phyloP scores from a whole-genome alignment of 2,797 vertebrate species.

The Lacerta viridis region DNA sequence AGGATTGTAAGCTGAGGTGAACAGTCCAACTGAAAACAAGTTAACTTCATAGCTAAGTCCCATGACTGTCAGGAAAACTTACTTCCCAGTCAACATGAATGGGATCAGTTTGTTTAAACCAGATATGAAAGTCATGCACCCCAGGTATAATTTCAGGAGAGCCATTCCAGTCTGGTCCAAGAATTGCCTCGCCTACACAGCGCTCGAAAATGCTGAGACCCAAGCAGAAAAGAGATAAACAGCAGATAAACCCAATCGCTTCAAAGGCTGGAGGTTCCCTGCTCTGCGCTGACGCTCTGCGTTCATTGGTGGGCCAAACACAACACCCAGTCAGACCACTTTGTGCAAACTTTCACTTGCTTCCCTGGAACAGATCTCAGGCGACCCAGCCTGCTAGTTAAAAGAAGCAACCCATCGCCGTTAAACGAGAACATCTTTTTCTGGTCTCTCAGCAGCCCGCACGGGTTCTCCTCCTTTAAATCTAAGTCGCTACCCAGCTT shows the following conservation, averaged over 20 bases:
- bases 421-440: not conserved
- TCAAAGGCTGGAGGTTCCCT: not conserved
- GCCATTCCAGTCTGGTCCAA: not conserved
- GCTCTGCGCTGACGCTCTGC: not conserved
- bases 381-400: not conserved
- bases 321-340: not conserved
- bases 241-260: not conserved
- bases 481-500: constrained; percentile 2
- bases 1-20: not conserved
- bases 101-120: not conserved
- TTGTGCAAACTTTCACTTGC: not conserved
- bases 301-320: not conserved
- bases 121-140: not conserved
- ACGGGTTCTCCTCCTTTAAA: not conserved
- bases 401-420: not conserved
- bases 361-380: not conserved
- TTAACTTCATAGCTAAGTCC: not conserved
- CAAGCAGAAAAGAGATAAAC: not conserved
- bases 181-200: not conserved
- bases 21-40: not conserved
- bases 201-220: not conserved
- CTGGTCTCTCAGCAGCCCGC: not conserved
- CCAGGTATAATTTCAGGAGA: not conserved
- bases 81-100: not conserved
- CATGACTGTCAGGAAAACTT: not conserved